Conservation (phyloP, 2,888 invertebrate species). For the Magallana nippona region DNA sequence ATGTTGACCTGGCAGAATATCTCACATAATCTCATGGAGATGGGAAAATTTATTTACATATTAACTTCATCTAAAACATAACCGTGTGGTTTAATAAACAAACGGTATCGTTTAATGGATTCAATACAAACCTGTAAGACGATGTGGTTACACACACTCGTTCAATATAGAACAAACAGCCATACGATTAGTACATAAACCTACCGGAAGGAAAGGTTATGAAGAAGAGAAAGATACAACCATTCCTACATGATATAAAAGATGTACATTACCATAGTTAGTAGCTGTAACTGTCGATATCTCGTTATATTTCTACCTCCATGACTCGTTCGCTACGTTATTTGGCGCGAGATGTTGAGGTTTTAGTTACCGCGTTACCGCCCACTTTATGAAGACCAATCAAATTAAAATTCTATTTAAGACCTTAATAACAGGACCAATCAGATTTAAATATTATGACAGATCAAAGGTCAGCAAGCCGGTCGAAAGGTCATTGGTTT, state of each 20-base stretch:
- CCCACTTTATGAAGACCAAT: slow-evolving; percentile 63
- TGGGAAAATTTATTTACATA: no score
- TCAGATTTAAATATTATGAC: slow-evolving; percentile 43
- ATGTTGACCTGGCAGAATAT: background rate
- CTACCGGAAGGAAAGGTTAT: background rate
- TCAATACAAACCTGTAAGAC: background rate
- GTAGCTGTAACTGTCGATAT: slow-evolving; percentile 9
- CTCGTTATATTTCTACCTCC: slow-evolving; percentile 28
- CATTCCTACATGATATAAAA: background rate
- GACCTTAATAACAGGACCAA: slow-evolving; percentile 52
- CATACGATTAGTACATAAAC: background rate
- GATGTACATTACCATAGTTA: slow-evolving; percentile 16
- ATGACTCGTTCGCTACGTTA: slow-evolving; percentile 42
- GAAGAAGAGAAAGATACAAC: background rate
- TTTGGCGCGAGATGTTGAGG: slow-evolving; percentile 74
- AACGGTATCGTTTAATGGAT: slow-evolving; percentile 7
- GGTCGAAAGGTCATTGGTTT: slow-evolving; percentile 52
- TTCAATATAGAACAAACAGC: background rate
- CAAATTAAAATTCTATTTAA: slow-evolving; percentile 42
- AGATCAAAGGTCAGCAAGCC: slow-evolving; percentile 53
- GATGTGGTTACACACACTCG: background rate
- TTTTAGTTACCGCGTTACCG: slow-evolving; percentile 57
- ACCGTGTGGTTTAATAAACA: background rate
- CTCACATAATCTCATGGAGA: no score
- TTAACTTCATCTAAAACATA: no score